Percentiles rank a stretch among this genome's conserved stretches.
Evolutionary conservation across 1,140 invertebrate species (phyloP).

Genomic region (Magallana gigas): DNA sequence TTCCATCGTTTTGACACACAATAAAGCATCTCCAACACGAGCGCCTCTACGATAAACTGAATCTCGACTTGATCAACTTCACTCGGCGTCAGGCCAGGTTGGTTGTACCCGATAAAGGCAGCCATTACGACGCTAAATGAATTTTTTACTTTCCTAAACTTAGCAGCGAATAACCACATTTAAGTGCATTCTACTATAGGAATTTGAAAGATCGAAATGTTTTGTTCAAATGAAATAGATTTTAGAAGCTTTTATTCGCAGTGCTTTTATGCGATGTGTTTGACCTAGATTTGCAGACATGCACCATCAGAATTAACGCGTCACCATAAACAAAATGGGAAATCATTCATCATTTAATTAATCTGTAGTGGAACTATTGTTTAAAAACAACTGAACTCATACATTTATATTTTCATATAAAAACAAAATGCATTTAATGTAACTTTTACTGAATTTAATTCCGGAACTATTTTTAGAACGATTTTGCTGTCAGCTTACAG

Average conservation of each 20-base stretch:
- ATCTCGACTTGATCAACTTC: conserved; percentile 32
- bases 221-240: no score
- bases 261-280: not conserved
- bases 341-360: no score
- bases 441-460: not conserved
- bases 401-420: no score
- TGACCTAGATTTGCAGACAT: conserved; percentile 30
- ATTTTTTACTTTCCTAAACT: no score
- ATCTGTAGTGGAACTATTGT: no score
- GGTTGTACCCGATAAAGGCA: conserved; percentile 4
- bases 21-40: not conserved
- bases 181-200: no score
- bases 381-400: no score
- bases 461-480: conserved; percentile 35
- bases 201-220: no score
- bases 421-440: not conserved
- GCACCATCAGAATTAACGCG: not conserved
- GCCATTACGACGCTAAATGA: not conserved
- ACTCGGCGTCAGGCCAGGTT: conserved; percentile 23
- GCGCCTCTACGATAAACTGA: not conserved
- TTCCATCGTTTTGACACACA: not conserved
- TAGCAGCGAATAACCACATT: no score
- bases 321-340: not conserved
- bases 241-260: not conserved
- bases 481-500: not conserved